Conservation (phyloP, 2,888 invertebrate species). For the Nomada ferruginata region DNA sequence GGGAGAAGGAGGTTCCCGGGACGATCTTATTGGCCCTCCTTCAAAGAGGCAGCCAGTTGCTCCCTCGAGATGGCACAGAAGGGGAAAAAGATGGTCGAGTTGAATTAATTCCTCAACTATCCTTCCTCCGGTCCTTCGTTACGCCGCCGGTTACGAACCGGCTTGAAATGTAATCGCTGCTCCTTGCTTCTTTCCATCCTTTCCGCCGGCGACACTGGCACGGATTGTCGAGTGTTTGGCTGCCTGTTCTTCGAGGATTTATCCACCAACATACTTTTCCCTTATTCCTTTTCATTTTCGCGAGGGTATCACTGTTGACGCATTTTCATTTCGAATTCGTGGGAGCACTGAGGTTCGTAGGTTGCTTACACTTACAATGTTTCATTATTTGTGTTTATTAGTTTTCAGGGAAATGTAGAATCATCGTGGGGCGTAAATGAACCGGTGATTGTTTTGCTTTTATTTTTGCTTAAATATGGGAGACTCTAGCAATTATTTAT, state of each 20-base stretch:
- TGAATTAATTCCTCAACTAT: conserved; percentile 69
- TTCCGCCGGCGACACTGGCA: conserved; percentile 12
- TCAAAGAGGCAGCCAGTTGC: conserved; percentile 74
- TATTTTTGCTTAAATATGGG: too few species aligned
- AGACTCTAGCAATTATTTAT: too few species aligned
- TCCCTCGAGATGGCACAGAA: conserved; percentile 65
- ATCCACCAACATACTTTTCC: conserved; percentile 2
- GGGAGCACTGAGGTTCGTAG: too few species aligned
- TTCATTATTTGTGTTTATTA: too few species aligned
- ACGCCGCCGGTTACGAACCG: conserved; percentile 30
- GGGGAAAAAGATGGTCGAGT: conserved; percentile 55
- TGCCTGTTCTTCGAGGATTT: conserved; percentile 8
- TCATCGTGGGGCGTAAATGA: too few species aligned
- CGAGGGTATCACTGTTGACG: too few species aligned
- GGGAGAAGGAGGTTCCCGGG: conserved; percentile 64
- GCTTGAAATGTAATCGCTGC: conserved; percentile 49
- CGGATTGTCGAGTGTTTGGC: conserved; percentile 22
- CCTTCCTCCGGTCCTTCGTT: conserved; percentile 58
- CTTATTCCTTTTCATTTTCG: not conserved
- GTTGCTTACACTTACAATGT: too few species aligned
- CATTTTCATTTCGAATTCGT: too few species aligned
- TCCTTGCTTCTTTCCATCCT: conserved; percentile 24
- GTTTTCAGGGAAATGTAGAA: too few species aligned
- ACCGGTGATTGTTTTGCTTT: too few species aligned
- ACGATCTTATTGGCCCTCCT: conserved; percentile 76